phyloP scores from a whole-genome alignment of 2,888 invertebrate species.

The Seira musarum region DNA sequence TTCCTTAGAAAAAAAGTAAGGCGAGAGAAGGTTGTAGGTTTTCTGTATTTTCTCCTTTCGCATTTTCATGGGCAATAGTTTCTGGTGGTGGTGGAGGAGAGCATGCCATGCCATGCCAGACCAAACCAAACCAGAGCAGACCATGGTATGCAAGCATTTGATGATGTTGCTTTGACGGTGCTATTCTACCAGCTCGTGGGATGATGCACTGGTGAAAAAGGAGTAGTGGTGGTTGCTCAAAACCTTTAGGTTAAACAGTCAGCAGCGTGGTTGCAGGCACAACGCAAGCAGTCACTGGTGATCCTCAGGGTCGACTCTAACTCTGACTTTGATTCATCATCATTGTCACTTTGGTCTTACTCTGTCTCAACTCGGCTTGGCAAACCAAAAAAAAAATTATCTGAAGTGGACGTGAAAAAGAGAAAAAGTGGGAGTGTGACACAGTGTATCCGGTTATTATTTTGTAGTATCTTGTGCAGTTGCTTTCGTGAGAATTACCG shows the following conservation, averaged over 20 bases:
- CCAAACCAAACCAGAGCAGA: background rate
- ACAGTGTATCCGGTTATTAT: background rate
- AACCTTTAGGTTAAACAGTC: constrained; percentile 34
- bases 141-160: background rate
- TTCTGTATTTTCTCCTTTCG: constrained; percentile 2
- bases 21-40: constrained; percentile 7
- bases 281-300: constrained; percentile 44
- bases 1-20: background rate
- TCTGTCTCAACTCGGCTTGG: background rate
- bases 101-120: constrained; percentile 4
- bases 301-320: constrained; percentile 32
- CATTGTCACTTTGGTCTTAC: constrained; percentile 26
- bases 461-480: background rate
- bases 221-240: constrained; percentile 28
- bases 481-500: too few relatives aligned
- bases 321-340: constrained; percentile 42
- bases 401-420: background rate
- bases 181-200: background rate
- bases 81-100: background rate
- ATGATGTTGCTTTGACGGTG: constrained; percentile 8
- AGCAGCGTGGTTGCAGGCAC: constrained; percentile 46
- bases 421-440: background rate
- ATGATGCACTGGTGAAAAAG: background rate
- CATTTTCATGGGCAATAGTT: constrained; percentile 18
- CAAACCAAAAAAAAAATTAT: background rate